phyloP scores from a whole-genome alignment of 1,140 invertebrate genomes.

The Pinna nobilis region DNA sequence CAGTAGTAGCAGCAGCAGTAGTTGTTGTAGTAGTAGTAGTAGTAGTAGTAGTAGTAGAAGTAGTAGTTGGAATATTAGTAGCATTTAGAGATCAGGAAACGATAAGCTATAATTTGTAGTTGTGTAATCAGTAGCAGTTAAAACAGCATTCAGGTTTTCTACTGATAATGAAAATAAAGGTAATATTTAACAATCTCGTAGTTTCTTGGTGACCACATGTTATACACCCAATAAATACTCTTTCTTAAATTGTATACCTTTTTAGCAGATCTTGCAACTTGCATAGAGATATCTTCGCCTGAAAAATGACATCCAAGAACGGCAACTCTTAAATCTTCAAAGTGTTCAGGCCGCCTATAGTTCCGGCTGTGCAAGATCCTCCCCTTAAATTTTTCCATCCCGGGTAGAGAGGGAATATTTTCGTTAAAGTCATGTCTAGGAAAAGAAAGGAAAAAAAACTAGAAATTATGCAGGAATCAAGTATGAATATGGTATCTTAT shows the following conservation, averaged over 20 bases:
- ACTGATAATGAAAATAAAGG: not conserved
- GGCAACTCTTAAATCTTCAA: constrained; percentile 81
- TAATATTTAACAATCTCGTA: not conserved
- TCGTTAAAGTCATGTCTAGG: constrained; percentile 5
- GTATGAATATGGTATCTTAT: not conserved
- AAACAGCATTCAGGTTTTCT: not conserved
- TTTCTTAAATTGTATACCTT: constrained; percentile 23
- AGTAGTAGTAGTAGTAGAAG: not conserved
- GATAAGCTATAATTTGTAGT: not conserved
- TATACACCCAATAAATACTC: not conserved
- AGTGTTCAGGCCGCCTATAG: constrained; percentile 84
- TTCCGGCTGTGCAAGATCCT: constrained; percentile 87
- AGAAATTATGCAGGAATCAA: not conserved
- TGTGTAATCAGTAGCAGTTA: not conserved
- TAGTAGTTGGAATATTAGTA: not conserved
- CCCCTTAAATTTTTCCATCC: constrained; percentile 86
- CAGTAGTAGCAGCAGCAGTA: no score
- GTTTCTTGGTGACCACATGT: no score
- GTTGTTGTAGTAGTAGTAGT: no score
- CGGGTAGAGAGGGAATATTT: constrained; percentile 77
- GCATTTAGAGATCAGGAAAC: not conserved
- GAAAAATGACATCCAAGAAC: constrained; percentile 90
- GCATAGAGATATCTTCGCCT: constrained; percentile 86
- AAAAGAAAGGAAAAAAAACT: not conserved
- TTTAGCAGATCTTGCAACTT: constrained; percentile 79